Base-by-base conservation (phyloP, 2,113 vertebrate genomes). In the Pelvicachromis taeniatus region DNA sequence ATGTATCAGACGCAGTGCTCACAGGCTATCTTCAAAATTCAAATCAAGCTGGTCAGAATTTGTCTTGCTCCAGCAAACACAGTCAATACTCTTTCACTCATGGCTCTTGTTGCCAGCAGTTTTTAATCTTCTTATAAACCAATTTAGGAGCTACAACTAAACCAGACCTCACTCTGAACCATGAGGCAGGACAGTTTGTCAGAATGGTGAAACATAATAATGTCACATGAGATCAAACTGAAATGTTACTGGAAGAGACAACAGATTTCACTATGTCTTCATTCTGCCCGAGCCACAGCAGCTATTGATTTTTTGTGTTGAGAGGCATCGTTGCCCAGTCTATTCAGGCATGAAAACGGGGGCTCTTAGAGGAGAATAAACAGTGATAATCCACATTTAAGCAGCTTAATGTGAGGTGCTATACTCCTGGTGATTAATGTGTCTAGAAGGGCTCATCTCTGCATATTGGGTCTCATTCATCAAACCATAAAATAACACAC, bases 351-450 rank as follows among this genome's bases (percentile, higher is more conserved):
- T 93, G 90, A 93, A 92, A 94, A 94, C 88, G 9, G 84, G 77
- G 87, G 77, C 89, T 92, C 90, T 91, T 91, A 92, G 85, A 80
- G 82, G 88, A 89, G 91, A 94, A 93, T 93, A 93, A 93, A 94
- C 89, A 91, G 89, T 93, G 90, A 92, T 94, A 94, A 94, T 94
- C 93, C 91, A 90, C 54, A n/a, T 95, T 92, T 95, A 93, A 94
- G 92, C 91, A 90, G 92, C 91, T 92, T 92, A 95, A 91, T 92
- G 88, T 91, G 93, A 95, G 92, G 91, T 93, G 90, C 88, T 93
- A 94, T 86, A 93, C 88, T 91, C 89, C 85, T 88, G 89, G 83
- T 94, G 90, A 92, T 93, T 92, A 93, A 93, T 92, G 80, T 89
- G 92, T 93, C 89, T 88, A 79, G 88, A 90, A 82, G 81, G 85